Percentiles rank a stretch among this genome's conserved stretches.
Conservation (phyloP, 1,140 invertebrate genomes). For the Acromyrmex echinatior region DNA sequence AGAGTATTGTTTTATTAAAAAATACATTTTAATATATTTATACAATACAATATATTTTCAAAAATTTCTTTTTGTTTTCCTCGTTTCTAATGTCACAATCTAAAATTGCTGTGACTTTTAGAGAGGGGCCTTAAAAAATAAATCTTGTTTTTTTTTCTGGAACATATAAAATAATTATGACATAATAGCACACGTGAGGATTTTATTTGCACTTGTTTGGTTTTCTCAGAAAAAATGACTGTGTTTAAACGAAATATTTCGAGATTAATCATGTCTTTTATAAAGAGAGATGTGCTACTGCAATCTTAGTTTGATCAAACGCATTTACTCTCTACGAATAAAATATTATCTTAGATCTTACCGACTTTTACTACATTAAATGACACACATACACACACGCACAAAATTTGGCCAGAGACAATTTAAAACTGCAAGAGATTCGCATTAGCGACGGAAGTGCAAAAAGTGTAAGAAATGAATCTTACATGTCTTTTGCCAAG, state of each 20-base stretch:
- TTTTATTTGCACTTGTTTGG: not conserved
- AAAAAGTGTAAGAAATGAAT: slow-evolving; percentile 2
- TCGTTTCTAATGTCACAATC: too few relatives aligned
- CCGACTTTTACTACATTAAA: not conserved
- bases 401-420: slow-evolving; percentile 9
- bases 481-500: not conserved
- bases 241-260: not conserved
- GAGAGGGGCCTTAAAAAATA: too few relatives aligned
- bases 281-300: not conserved
- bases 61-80: too few relatives aligned
- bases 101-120: too few relatives aligned
- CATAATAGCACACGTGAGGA: not conserved
- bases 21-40: too few relatives aligned
- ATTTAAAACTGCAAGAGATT: not conserved
- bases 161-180: slow-evolving; percentile 3
- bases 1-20: too few relatives aligned
- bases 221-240: not conserved
- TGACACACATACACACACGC: not conserved
- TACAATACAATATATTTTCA: too few relatives aligned
- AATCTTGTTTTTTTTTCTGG: not conserved
- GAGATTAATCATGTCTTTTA: not conserved
- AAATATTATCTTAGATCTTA: not conserved
- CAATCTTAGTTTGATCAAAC: not conserved
- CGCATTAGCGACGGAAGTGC: slow-evolving; percentile 30
- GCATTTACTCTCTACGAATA: slow-evolving; percentile 3